Conservation (phyloP, 2,888 invertebrate genomes). For the Epinotia bilunana region DNA sequence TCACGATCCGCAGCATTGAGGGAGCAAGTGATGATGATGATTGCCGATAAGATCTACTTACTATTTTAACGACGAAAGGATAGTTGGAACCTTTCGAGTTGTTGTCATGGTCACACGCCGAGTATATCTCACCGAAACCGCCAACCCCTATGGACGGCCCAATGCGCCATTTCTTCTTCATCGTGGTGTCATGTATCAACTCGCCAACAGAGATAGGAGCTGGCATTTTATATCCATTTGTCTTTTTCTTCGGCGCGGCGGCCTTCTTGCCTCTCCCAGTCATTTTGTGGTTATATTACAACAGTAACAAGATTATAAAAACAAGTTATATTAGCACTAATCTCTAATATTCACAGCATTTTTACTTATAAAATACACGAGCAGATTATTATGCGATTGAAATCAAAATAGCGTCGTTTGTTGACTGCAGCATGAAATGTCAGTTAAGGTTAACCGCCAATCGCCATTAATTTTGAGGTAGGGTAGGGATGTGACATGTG, state of each 20-base stretch:
- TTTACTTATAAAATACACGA: constrained; percentile 31
- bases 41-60: constrained; percentile 74
- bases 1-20: too few relatives aligned
- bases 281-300: constrained; percentile 55
- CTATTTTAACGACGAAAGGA: constrained; percentile 91
- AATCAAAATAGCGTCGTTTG: constrained; percentile 38
- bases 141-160: constrained; percentile 95
- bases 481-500: too few relatives aligned
- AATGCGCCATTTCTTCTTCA: constrained; percentile 93
- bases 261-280: constrained; percentile 71
- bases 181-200: constrained; percentile 88
- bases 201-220: constrained; percentile 90
- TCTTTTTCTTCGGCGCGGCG: constrained; percentile 72
- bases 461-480: constrained; percentile 40
- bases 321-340: constrained; percentile 5
- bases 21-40: too few relatives aligned
- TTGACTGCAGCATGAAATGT: constrained; percentile 35
- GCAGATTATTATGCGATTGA: constrained; percentile 15
- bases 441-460: constrained; percentile 43
- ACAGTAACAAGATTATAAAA: constrained; percentile 4
- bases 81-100: constrained; percentile 81
- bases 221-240: constrained; percentile 85
- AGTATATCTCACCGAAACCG: constrained; percentile 97
- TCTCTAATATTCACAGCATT: constrained; percentile 31
- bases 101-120: constrained; percentile 87